Evolutionary conservation across 2,113 vertebrate species (phyloP).

Genomic region (Pholis gunnellus): DNA sequence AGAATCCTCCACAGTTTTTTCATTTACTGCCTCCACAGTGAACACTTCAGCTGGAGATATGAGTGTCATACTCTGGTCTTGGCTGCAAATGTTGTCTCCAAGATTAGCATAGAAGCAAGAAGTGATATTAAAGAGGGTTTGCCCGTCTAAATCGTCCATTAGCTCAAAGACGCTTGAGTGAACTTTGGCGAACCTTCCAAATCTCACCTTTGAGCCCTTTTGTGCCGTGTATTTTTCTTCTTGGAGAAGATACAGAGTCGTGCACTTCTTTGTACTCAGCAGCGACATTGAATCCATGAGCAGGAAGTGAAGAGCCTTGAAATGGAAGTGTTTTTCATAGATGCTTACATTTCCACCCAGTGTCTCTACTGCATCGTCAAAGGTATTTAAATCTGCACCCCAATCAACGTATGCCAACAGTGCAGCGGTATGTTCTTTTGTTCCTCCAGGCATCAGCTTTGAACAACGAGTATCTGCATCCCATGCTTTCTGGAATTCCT

Average conservation of each 20-base stretch:
- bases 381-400: accelerated
- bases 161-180: accelerated
- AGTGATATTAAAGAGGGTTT: conserved; percentile 57
- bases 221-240: accelerated
- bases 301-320: conserved; percentile 81
- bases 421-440: conserved; percentile 56
- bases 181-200: conserved; percentile 63
- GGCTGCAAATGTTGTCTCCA: conserved; percentile 17
- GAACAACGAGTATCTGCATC: accelerated
- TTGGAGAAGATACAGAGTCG: background rate
- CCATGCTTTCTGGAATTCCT: conserved; percentile 48
- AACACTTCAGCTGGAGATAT: conserved; percentile 80
- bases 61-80: background rate
- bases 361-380: conserved; percentile 46
- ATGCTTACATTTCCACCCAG: conserved; percentile 41
- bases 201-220: conserved; percentile 47
- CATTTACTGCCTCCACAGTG: conserved; percentile 25
- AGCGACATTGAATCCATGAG: conserved; percentile 71
- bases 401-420: conserved; percentile 35
- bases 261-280: conserved; percentile 31
- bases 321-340: conserved; percentile 68
- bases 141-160: accelerated
- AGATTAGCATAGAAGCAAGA: conserved; percentile 73
- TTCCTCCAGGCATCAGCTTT: conserved; percentile 34
- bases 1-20: accelerated